These are phyloP conservation scores for Amaurobius ferox DNA, from an alignment of 2,888 invertebrate genomes.

Conservation along the genomic window DNA sequence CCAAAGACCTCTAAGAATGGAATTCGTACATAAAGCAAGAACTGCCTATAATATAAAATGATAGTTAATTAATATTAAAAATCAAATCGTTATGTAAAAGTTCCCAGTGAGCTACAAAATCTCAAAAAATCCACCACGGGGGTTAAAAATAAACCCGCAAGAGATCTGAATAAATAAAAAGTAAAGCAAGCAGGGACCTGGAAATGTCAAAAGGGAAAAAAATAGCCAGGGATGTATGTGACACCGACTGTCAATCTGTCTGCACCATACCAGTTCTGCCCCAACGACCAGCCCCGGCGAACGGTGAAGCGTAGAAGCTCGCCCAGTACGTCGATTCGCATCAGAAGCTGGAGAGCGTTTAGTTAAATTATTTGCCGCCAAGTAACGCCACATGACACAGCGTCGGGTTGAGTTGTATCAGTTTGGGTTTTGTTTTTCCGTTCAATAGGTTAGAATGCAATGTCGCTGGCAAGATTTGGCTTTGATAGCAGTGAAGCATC, in stretches of 20 bases:
- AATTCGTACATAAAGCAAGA: no score
- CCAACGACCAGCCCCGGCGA: slow-evolving; percentile 48
- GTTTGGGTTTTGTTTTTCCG: not conserved
- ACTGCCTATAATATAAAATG: no score
- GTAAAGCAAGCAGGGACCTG: not conserved
- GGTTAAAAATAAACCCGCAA: slow-evolving; percentile 18
- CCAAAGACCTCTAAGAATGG: no score
- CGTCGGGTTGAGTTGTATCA: not conserved
- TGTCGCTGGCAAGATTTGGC: no score
- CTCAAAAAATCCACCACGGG: slow-evolving; percentile 10
- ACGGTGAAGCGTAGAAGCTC: slow-evolving; percentile 25
- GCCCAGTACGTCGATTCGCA: slow-evolving; percentile 15
- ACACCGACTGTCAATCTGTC: slow-evolving; percentile 56
- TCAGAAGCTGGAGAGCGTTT: slow-evolving; percentile 20
- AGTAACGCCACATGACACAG: not conserved
- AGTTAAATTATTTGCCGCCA: slow-evolving; percentile 24
- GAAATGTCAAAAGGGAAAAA: slow-evolving; percentile 5
- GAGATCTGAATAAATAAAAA: slow-evolving; percentile 30
- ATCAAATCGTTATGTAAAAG: no score
- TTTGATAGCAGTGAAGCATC: no score
- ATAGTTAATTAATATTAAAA: no score
- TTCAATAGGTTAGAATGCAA: no score
- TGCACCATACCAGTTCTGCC: slow-evolving; percentile 35
- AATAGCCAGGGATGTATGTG: slow-evolving; percentile 30
- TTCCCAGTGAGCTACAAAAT: not conserved